Base-by-base conservation (phyloP, 2,888 invertebrate species). In the Proisotoma minuta region DNA sequence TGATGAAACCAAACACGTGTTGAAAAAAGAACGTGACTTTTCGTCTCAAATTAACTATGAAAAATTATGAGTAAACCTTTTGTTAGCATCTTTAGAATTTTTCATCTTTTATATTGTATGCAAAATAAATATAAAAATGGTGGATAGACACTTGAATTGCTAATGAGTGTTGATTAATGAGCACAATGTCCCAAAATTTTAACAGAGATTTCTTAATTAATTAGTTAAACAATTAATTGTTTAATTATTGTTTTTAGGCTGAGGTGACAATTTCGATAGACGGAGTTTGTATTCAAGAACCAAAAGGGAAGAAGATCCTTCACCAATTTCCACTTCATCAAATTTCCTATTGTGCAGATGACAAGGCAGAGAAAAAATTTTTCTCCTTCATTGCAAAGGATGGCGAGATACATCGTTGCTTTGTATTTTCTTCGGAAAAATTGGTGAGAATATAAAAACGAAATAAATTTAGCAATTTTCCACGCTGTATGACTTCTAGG, bases 331-430 rank as follows among this genome's bases (percentile, higher is more conserved):
- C 97, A 0, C 81, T 98, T 50, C 96, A 97, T 78, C 86, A 95
- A 80, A 98, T 98, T 80, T 97, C 96, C 0, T 98, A 98, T 81
- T 98, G 97, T 81, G 97, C 98, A 1, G 98, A 98, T 78, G 98
- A 98, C 79, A 98, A 98, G 78, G 92, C 94, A 57, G 96, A 96
- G 74, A 97, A 96, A 79, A 90, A 92, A 75, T 95, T 96, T 81
- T 96, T 98, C 80, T 92, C 92, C 8, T 95, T 94, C 78, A 93
- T 95, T 70, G 94, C 92, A 40, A 93, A 93, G 78, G 87, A 87
- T 75, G 81, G 82, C 73, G 82, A 83, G 66, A 84, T 85, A 56
- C 97, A 98, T 78, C 89, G 89, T 75, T 98, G 98, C 77, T 98
- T 95, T 79, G 97, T 98, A 20, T 98, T 98, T 77, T 89, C 95